Evolutionary conservation across 2,888 invertebrate genomes (phyloP).

Genomic region (Drosophila siamana): DNA sequence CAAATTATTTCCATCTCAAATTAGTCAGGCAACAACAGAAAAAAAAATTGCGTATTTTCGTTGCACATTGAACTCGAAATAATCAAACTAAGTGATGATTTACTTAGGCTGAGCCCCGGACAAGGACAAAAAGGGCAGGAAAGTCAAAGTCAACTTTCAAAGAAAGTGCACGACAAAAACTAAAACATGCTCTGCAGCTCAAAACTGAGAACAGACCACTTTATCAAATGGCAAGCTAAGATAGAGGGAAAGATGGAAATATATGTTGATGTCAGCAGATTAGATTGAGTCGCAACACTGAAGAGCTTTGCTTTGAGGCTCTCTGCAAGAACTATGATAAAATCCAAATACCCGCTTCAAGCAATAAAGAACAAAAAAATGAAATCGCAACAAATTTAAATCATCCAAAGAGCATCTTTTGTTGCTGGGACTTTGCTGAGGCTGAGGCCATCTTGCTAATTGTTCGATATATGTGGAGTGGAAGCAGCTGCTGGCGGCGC

Average conservation of each 20-base stretch:
- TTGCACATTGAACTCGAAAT: neutral
- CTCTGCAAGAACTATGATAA: neutral
- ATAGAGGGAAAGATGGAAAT: neutral
- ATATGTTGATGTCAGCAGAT: slow-evolving; percentile 4
- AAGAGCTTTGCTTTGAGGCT: slow-evolving; percentile 1
- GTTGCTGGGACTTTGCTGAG: neutral
- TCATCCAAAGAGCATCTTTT: slow-evolving; percentile 24
- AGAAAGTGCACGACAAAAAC: neutral
- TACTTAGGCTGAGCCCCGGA: neutral
- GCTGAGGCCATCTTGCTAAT: slow-evolving; percentile 60
- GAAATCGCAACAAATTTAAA: slow-evolving; percentile 30
- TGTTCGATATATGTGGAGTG: slow-evolving; percentile 61
- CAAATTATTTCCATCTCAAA: neutral
- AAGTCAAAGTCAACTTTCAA: neutral
- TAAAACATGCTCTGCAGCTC: neutral
- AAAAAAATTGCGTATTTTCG: too few relatives aligned
- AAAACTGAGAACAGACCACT: neutral
- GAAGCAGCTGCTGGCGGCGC: slow-evolving; percentile 37
- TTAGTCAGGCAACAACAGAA: neutral
- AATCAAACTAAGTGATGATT: slow-evolving; percentile 2
- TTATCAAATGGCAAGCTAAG: neutral
- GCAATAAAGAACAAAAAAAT: slow-evolving; percentile 9
- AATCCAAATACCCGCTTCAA: slow-evolving; percentile 5
- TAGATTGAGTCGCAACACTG: slow-evolving; percentile 3
- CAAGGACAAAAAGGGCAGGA: too few relatives aligned